These are phyloP conservation scores for Caenorhabditis sp. DNA, from an alignment of 2,888 invertebrate species.

Conservation along the genomic window DNA sequence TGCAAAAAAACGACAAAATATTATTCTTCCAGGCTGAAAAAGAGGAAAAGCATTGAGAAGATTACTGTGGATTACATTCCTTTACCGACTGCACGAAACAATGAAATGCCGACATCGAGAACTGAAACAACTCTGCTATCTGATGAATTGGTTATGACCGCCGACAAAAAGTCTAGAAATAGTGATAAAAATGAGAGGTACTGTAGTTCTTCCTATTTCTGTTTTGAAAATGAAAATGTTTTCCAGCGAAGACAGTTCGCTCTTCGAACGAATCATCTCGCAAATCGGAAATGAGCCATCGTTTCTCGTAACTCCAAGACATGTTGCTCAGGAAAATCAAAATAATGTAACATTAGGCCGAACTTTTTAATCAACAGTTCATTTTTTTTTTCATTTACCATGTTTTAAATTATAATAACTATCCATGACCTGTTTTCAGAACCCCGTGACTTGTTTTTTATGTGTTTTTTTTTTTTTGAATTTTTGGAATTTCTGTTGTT, in stretches of 20 bases:
- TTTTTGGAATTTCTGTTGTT: slow-evolving; percentile 6
- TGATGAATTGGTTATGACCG: slow-evolving; percentile 19
- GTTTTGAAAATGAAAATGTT: neutral
- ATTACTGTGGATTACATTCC: slow-evolving; percentile 24
- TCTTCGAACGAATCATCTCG: slow-evolving; percentile 73
- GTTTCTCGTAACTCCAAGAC: slow-evolving; percentile 43
- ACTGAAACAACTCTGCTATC: slow-evolving; percentile 28
- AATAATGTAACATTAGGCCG: neutral
- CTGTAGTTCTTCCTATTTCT: neutral
- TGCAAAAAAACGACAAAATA: too few relatives aligned
- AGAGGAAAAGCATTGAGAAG: slow-evolving; percentile 31
- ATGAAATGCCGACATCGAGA: slow-evolving; percentile 21
- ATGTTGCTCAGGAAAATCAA: neutral
- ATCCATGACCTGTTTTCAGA: neutral
- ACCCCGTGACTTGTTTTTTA: neutral
- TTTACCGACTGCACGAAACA: neutral
- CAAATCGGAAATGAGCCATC: slow-evolving; percentile 56
- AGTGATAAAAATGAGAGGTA: neutral
- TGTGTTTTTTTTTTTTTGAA: too few relatives aligned
- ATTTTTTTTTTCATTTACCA: neutral
- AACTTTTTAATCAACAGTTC: slow-evolving; percentile 2
- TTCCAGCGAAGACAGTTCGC: slow-evolving; percentile 71
- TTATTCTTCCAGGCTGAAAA: slow-evolving; percentile 21
- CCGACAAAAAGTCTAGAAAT: slow-evolving; percentile 1
- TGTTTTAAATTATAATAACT: slow-evolving; percentile 3